Conservation (phyloP, 2,888 invertebrate species). For the Pseudococcus viburni region DNA sequence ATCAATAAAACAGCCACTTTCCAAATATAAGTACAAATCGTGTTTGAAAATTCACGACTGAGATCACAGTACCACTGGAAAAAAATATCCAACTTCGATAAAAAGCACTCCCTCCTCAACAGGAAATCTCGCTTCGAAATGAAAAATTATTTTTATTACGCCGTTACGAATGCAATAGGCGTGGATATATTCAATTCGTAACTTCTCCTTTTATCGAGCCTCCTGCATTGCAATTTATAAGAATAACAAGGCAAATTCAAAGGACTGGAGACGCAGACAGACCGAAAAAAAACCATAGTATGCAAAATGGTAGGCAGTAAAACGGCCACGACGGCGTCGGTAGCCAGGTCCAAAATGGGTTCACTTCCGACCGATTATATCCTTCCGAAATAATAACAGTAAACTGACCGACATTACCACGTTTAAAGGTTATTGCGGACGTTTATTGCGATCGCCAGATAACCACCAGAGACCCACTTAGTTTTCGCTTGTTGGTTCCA, state of each 20-base stretch:
- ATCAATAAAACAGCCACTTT: too few relatives aligned
- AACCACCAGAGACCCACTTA: slow-evolving; percentile 30
- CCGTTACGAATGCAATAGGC: not conserved
- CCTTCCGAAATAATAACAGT: slow-evolving; percentile 38
- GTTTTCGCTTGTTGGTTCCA: not conserved
- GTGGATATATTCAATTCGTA: not conserved
- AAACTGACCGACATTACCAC: slow-evolving; percentile 41
- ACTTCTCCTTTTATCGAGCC: not conserved
- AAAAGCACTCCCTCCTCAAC: too few relatives aligned
- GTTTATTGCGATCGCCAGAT: not conserved
- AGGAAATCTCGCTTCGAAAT: not conserved
- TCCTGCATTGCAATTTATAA: not conserved
- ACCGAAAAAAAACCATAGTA: not conserved
- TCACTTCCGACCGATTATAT: slow-evolving; percentile 33
- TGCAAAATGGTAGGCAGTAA: not conserved
- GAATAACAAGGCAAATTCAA: not conserved
- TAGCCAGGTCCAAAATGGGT: not conserved
- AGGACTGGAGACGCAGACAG: not conserved
- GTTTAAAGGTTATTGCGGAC: slow-evolving; percentile 28
- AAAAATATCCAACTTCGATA: too few relatives aligned
- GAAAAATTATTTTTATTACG: slow-evolving; percentile 11
- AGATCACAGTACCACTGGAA: too few relatives aligned
- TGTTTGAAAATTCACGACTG: too few relatives aligned
- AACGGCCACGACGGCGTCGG: not conserved
- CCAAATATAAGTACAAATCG: too few relatives aligned